phyloP scores from a whole-genome alignment of 64 coral and sea anemone genomes.

The Trachythela sp. region DNA sequence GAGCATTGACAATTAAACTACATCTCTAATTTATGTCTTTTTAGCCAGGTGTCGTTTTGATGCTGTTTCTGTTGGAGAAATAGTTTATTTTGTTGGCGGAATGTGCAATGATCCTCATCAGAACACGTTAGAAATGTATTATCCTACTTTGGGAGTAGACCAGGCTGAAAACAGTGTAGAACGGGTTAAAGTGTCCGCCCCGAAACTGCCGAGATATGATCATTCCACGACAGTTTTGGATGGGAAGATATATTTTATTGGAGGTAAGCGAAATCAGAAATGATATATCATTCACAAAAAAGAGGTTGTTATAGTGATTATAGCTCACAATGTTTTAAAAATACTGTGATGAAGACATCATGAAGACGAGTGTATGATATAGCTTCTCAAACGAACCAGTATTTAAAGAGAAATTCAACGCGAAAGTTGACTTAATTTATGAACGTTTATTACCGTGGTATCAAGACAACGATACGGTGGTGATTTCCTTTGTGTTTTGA shows the following conservation, averaged over 20 bases:
- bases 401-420: too few relatives aligned
- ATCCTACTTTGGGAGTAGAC: slow-evolving; percentile 58
- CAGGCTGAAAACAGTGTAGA: slow-evolving; percentile 23
- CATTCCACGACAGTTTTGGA: slow-evolving; percentile 62
- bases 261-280: slow-evolving; percentile 42
- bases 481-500: too few relatives aligned
- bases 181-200: slow-evolving; percentile 4
- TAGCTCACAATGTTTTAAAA: too few relatives aligned
- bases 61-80: slow-evolving; percentile 50
- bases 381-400: too few relatives aligned
- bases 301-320: too few relatives aligned
- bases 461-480: too few relatives aligned
- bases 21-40: too few relatives aligned
- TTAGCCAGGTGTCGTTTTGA: slow-evolving; percentile 73
- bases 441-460: background rate
- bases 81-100: slow-evolving; percentile 69
- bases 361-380: too few relatives aligned
- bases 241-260: slow-evolving; percentile 68
- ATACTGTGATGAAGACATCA: too few relatives aligned
- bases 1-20: too few relatives aligned
- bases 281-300: background rate
- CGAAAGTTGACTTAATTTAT: too few relatives aligned
- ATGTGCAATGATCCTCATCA: slow-evolving; percentile 34
- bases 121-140: slow-evolving; percentile 45
- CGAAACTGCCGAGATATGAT: slow-evolving; percentile 51